Percentiles rank a stretch among this genome's conserved stretches.
These are phyloP conservation scores for Nephrotoma flavescens DNA, from an alignment of 2,888 invertebrate genomes.

Conservation along the genomic window DNA sequence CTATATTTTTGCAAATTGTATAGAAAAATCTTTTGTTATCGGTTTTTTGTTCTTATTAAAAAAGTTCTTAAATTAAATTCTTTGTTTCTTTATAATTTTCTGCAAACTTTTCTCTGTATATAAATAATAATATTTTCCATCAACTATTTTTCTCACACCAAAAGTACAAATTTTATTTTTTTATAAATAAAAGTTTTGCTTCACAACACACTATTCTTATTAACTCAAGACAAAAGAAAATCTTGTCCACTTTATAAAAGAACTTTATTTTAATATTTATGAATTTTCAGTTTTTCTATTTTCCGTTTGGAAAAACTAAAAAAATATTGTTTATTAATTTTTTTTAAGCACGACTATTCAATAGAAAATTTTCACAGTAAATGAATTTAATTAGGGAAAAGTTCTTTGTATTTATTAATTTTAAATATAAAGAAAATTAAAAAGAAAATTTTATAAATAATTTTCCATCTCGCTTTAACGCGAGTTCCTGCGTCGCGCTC, in stretches of 20 bases:
- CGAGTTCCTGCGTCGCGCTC: not conserved
- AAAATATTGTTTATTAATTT: not conserved
- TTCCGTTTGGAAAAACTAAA: not conserved
- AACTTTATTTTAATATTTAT: not conserved
- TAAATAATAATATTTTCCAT: not conserved
- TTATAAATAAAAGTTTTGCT: not conserved
- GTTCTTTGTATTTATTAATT: slow-evolving; percentile 1
- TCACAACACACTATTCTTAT: not conserved
- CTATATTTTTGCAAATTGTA: not conserved
- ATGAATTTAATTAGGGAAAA: not conserved
- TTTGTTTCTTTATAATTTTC: not conserved
- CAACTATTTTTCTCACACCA: not conserved
- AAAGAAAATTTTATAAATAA: not conserved
- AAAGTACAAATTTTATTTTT: not conserved
- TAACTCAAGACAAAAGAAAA: not conserved
- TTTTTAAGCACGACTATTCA: not conserved
- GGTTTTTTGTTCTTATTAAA: not conserved
- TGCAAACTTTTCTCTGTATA: not conserved
- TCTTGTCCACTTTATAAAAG: not conserved
- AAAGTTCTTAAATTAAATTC: not conserved
- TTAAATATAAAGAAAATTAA: not conserved
- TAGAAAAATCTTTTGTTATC: not conserved
- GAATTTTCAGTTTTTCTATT: not conserved
- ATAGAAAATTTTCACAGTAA: not conserved
- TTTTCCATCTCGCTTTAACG: not conserved